Percentiles rank a stretch among this genome's conserved stretches.
These are phyloP conservation scores for Hirundo rustica DNA, from an alignment of 2,797 vertebrate genomes.

Conservation along the genomic window DNA sequence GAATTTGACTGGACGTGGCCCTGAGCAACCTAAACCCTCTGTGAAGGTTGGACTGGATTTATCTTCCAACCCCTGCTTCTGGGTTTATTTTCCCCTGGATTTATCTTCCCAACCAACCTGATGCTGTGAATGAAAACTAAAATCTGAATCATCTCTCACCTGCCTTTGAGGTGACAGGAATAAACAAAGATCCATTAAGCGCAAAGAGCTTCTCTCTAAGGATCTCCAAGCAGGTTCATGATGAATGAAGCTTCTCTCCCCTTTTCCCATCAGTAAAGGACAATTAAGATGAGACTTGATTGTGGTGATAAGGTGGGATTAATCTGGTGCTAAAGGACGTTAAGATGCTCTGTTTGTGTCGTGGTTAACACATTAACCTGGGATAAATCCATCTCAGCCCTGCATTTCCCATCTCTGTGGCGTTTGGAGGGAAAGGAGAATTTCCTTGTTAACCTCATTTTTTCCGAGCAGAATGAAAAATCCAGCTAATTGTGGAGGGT, in stretches of 20 bases:
- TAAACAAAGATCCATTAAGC: neutral
- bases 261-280: neutral
- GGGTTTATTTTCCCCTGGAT: neutral
- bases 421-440: neutral
- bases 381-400: neutral
- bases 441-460: neutral
- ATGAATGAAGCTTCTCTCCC: neutral
- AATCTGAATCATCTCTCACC: neutral
- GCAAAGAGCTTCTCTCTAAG: neutral
- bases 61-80: neutral
- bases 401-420: fast-evolving
- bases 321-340: neutral
- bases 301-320: neutral
- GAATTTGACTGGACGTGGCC: neutral
- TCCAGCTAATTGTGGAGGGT: neutral
- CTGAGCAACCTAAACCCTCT: neutral
- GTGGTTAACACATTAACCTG: neutral
- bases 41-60: neutral
- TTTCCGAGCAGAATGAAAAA: neutral
- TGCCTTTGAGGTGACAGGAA: neutral
- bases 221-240: neutral
- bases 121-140: neutral
- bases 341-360: neutral
- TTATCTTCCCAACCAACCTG: neutral
- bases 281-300: neutral